A percentile compares a stretch with the other conserved stretches of the same genome.
Conservation (phyloP, 1,140 invertebrate genomes). For the Arion vulgaris region DNA sequence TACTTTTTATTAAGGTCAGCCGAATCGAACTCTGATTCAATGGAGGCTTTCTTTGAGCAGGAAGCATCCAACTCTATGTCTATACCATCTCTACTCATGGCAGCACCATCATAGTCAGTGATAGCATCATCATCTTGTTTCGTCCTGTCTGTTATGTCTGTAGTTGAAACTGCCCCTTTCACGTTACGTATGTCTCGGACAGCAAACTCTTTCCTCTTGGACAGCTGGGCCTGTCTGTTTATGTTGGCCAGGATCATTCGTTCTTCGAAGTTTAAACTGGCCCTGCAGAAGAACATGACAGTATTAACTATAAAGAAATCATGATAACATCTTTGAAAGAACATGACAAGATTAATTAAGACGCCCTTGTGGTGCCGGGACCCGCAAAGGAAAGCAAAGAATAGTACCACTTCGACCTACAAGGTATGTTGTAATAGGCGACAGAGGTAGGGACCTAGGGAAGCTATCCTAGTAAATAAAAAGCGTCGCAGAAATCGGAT, state of each 20-base stretch:
- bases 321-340: not conserved
- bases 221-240: constrained; percentile 30
- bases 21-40: not conserved
- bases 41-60: not conserved
- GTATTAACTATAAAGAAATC: not conserved
- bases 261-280: constrained; percentile 26
- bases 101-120: not conserved
- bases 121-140: not conserved
- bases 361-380: too few species aligned
- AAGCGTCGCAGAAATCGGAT: too few species aligned
- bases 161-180: not conserved
- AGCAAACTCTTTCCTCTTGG: constrained; percentile 33
- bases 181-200: constrained; percentile 23
- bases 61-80: not conserved
- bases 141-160: constrained; percentile 7
- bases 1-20: not conserved
- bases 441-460: too few species aligned
- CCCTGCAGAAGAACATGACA: not conserved
- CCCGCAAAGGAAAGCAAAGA: too few species aligned
- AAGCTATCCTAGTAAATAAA: too few species aligned
- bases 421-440: too few species aligned
- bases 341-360: too few species aligned
- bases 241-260: constrained; percentile 32
- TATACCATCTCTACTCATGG: too few species aligned
- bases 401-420: too few species aligned